A percentile compares a stretch with the other conserved stretches of the same genome.
Conservation (phyloP, 2,113 vertebrate genomes). For the Patagioenas fasciata region DNA sequence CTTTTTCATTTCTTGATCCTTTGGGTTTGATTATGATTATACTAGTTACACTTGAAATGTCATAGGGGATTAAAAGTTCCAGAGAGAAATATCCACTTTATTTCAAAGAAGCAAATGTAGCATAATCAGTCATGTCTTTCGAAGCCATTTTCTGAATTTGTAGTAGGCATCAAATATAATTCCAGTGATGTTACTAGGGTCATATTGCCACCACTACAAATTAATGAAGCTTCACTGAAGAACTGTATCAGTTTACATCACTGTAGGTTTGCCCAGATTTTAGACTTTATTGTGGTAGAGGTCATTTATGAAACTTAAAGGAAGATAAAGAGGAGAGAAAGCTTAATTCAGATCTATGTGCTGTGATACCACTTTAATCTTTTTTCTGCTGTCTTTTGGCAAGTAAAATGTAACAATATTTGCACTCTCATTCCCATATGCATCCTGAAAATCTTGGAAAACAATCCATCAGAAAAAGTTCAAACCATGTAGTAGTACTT, state of each 20-base stretch:
- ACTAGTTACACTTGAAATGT: not conserved
- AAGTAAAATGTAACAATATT: not conserved
- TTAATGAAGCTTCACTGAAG: constrained; percentile 27
- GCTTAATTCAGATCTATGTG: not conserved
- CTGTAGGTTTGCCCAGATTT: not conserved
- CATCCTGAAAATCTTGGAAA: not conserved
- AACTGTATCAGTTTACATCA: not conserved
- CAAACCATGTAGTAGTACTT: not conserved
- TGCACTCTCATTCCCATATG: not conserved
- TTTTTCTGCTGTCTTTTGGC: not conserved
- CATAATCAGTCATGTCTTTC: not conserved
- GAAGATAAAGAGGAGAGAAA: not conserved
- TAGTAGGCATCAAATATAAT: not conserved
- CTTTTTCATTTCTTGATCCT: not conserved
- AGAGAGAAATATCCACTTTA: not conserved
- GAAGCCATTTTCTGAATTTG: constrained; percentile 9
- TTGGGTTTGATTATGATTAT: not conserved
- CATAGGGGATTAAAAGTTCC: not conserved
- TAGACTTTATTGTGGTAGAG: not conserved
- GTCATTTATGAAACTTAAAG: not conserved
- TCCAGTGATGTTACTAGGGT: not conserved
- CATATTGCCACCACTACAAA: not conserved
- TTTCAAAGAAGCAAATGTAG: not conserved
- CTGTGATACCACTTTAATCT: not conserved
- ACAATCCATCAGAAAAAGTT: not conserved